phyloP scores from a whole-genome alignment of 2,888 invertebrate species.

The Agrochola litura region DNA sequence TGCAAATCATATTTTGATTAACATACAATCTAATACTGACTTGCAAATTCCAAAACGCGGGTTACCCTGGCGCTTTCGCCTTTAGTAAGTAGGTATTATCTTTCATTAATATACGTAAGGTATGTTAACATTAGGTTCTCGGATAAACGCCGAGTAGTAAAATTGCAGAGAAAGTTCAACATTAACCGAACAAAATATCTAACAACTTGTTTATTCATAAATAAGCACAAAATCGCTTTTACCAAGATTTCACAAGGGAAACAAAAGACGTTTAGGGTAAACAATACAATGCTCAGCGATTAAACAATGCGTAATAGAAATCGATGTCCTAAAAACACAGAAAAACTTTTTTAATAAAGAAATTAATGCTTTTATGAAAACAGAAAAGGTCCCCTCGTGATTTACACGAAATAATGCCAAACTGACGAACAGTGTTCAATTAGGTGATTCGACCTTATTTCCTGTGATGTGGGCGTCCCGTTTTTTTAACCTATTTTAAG shows the following conservation, averaged over 20 bases:
- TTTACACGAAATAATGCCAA: conserved; percentile 60
- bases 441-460: conserved; percentile 48
- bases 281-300: conserved; percentile 37
- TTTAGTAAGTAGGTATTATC: background rate
- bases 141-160: background rate
- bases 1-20: no score
- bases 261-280: conserved; percentile 38
- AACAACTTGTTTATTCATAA: conserved; percentile 36
- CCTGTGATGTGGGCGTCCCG: conserved; percentile 30
- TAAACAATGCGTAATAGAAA: conserved; percentile 46
- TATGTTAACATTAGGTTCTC: background rate
- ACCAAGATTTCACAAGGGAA: conserved; percentile 18
- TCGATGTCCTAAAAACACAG: conserved; percentile 54
- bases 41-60: no score
- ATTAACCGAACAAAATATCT: conserved; percentile 3
- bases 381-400: conserved; percentile 52
- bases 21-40: no score
- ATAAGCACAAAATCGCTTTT: conserved; percentile 10
- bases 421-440: conserved; percentile 55
- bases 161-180: conserved; percentile 7
- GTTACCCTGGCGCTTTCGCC: background rate
- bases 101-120: background rate
- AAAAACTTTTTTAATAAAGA: conserved; percentile 67
- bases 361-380: conserved; percentile 56
- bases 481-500: conserved; percentile 41